These are phyloP conservation scores for Zootoca vivipara DNA, from an alignment of 2,113 vertebrate species.

Conservation along the genomic window DNA sequence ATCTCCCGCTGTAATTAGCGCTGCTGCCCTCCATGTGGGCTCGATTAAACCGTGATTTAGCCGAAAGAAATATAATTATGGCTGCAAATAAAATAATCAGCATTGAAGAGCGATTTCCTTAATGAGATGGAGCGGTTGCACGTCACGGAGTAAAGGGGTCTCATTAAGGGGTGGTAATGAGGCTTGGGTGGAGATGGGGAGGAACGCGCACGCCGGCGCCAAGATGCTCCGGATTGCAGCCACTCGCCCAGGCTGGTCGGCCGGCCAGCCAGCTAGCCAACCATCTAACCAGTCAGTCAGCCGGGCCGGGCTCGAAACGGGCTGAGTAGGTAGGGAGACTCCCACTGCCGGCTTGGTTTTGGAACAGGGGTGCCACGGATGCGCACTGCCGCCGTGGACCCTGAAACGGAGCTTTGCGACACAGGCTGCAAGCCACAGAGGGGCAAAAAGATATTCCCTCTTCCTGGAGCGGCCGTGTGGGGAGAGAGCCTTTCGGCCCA, in stretches of 20 bases:
- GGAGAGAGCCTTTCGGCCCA: background rate
- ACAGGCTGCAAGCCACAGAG: background rate
- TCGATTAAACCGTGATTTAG: conserved; percentile 99
- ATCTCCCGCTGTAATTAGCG: conserved; percentile 96
- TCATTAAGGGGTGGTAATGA: conserved; percentile 96
- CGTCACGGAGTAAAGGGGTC: conserved; percentile 97
- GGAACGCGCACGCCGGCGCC: background rate
- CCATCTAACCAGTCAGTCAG: no score
- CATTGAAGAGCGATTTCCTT: conserved; percentile 99
- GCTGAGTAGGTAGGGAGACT: background rate
- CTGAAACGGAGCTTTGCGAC: no score
- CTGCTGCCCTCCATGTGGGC: conserved; percentile 95
- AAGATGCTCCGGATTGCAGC: background rate
- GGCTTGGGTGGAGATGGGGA: conserved; percentile 88
- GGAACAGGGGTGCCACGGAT: background rate
- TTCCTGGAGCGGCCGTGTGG: background rate
- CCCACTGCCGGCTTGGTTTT: background rate
- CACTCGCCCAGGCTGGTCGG: background rate
- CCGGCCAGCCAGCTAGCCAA: no score
- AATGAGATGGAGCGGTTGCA: conserved; percentile 96
- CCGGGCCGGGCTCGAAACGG: background rate
- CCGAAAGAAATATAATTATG: conserved; percentile 99
- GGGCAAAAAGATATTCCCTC: no score
- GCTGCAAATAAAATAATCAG: conserved; percentile 99
- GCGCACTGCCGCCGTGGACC: background rate